Conservation (phyloP, 2,888 invertebrate genomes). For the Ophraella communa region DNA sequence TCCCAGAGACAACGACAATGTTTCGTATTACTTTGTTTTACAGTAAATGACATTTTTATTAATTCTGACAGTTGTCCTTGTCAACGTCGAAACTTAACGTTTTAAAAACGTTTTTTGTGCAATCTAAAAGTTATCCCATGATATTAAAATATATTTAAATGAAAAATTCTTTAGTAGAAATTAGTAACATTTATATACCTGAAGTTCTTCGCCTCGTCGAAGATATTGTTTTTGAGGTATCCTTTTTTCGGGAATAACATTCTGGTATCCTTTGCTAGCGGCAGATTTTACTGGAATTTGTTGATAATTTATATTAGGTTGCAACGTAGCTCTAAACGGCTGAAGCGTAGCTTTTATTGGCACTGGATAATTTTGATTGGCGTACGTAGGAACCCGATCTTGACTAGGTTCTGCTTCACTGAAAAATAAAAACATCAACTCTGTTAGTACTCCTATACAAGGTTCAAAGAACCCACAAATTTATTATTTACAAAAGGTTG, state of each 20-base stretch:
- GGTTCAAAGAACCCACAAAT: no score
- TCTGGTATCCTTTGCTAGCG: conserved; percentile 26
- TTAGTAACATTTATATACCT: conserved; percentile 24
- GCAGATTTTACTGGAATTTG: conserved; percentile 29
- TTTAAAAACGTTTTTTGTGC: no score
- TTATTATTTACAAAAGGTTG: no score
- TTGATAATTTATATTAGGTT: conserved; percentile 37
- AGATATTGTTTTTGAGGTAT: conserved; percentile 30
- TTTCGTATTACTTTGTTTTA: no score
- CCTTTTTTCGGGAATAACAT: conserved; percentile 25
- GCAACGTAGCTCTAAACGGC: conserved; percentile 27
- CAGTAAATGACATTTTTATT: no score
- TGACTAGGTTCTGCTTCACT: conserved; percentile 44
- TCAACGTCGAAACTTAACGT: no score
- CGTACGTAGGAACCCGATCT: conserved; percentile 43
- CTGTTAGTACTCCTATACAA: no score
- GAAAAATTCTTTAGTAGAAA: no score
- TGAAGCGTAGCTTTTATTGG: conserved; percentile 31
- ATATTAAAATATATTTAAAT: no score
- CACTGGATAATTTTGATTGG: conserved; percentile 38
- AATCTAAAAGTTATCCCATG: no score
- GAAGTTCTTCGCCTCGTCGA: conserved; percentile 36
- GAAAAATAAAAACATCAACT: conserved; percentile 15
- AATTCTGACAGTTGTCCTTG: no score
- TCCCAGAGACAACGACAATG: no score